These are phyloP conservation scores for Heteromyza rotundicornis DNA, from an alignment of 2,888 invertebrate genomes.

Conservation along the genomic window DNA sequence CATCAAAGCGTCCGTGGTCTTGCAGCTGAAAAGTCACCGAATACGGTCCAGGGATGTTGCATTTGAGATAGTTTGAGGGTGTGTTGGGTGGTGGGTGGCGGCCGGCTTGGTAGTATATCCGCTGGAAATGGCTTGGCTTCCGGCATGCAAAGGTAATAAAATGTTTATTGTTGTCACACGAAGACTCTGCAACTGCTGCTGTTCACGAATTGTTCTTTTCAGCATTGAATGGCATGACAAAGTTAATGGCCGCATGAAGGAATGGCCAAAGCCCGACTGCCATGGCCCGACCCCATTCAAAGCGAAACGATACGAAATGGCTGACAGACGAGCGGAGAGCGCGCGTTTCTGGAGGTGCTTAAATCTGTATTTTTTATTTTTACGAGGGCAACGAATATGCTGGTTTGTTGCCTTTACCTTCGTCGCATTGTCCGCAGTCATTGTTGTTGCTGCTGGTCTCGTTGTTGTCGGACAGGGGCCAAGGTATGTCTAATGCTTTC, in stretches of 20 bases:
- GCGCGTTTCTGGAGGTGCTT: background rate
- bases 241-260: slow-evolving; percentile 45
- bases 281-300: background rate
- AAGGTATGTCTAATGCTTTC: too few relatives aligned
- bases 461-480: background rate
- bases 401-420: background rate
- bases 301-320: background rate
- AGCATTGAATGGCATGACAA: slow-evolving; percentile 46
- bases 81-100: background rate
- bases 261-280: background rate
- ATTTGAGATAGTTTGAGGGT: background rate
- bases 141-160: slow-evolving; percentile 43
- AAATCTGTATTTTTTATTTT: slow-evolving; percentile 23
- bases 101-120: background rate
- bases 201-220: slow-evolving; percentile 21
- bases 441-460: background rate
- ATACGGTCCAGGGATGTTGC: background rate
- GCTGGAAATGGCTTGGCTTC: slow-evolving; percentile 1
- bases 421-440: background rate
- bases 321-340: background rate
- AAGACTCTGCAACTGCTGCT: slow-evolving; percentile 25
- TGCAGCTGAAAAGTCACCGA: too few relatives aligned
- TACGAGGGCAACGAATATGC: slow-evolving; percentile 15
- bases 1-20: too few relatives aligned
- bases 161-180: slow-evolving; percentile 57